phyloP scores from a whole-genome alignment of 2,113 vertebrate species.

The Nothocercus julius region DNA sequence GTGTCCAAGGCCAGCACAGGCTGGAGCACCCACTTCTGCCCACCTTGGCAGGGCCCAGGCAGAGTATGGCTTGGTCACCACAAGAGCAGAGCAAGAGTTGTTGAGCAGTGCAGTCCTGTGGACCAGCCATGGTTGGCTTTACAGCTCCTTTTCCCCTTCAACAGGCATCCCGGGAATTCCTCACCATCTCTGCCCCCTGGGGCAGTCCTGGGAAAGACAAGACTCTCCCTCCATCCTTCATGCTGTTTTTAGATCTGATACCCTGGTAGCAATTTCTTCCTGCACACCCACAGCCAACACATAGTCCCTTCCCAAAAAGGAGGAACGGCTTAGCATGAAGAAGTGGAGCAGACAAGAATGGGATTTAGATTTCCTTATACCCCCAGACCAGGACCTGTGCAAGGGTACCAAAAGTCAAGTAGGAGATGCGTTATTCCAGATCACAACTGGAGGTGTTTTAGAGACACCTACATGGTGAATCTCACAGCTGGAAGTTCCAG shows the following conservation, averaged over 20 bases:
- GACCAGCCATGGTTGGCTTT: not conserved
- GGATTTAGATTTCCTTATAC: not conserved
- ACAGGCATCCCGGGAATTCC: not conserved
- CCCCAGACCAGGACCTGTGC: not conserved
- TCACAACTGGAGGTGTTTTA: not conserved
- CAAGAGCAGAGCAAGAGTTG: not conserved
- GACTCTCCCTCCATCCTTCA: not conserved
- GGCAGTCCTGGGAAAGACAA: not conserved
- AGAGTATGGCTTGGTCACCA: accelerated
- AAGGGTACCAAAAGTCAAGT: not conserved
- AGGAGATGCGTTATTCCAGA: not conserved
- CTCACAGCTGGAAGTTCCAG: not conserved
- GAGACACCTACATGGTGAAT: not conserved
- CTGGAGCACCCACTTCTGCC: not conserved
- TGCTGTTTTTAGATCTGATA: not conserved
- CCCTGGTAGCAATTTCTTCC: not conserved
- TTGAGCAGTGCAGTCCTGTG: not conserved
- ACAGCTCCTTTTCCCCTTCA: not conserved
- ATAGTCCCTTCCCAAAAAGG: not conserved
- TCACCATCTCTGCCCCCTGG: not conserved
- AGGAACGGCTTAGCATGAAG: not conserved
- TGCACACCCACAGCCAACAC: not conserved
- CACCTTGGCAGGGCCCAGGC: not conserved
- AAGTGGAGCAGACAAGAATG: not conserved
- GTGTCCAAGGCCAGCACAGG: not conserved